phyloP scores from a whole-genome alignment of 2,888 invertebrate species.

The Pteria penguin region DNA sequence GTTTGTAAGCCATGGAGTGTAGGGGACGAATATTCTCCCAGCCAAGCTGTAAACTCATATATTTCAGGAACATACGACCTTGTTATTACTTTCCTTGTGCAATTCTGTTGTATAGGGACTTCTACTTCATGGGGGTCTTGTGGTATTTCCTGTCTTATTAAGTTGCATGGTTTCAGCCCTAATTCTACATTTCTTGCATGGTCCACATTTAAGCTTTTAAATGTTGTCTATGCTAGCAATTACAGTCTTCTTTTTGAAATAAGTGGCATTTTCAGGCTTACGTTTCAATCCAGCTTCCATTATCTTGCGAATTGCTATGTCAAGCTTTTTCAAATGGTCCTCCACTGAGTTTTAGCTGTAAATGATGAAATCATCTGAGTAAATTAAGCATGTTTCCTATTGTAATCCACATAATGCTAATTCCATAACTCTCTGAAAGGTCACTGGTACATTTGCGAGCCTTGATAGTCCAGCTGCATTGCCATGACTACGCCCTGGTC shows the following conservation, averaged over 20 bases:
- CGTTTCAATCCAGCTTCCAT: constrained; percentile 36
- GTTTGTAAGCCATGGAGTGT: not conserved
- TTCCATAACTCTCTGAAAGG: constrained; percentile 45
- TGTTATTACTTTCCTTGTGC: not conserved
- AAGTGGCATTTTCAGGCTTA: constrained; percentile 38
- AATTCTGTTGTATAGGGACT: not conserved
- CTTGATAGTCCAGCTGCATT: constrained; percentile 48
- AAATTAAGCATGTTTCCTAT: constrained; percentile 38
- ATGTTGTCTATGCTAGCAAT: constrained; percentile 24
- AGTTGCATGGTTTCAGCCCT: constrained; percentile 12
- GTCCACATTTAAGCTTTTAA: constrained; percentile 34
- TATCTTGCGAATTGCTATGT: constrained; percentile 27
- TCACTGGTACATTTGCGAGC: constrained; percentile 28
- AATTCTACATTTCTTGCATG: constrained; percentile 41
- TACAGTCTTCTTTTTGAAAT: constrained; percentile 28
- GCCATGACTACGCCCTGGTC: constrained; percentile 43
- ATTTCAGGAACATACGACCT: not conserved
- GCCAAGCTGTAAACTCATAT: not conserved
- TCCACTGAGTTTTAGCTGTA: constrained; percentile 25
- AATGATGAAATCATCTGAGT: constrained; percentile 39
- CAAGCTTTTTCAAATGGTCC: constrained; percentile 22
- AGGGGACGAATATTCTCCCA: not conserved
- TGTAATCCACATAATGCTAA: constrained; percentile 38
- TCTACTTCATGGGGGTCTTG: not conserved
- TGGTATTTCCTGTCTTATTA: not conserved